These are phyloP conservation scores for Carassius auratus DNA, from an alignment of 2,113 vertebrate species.

Conservation along the genomic window DNA sequence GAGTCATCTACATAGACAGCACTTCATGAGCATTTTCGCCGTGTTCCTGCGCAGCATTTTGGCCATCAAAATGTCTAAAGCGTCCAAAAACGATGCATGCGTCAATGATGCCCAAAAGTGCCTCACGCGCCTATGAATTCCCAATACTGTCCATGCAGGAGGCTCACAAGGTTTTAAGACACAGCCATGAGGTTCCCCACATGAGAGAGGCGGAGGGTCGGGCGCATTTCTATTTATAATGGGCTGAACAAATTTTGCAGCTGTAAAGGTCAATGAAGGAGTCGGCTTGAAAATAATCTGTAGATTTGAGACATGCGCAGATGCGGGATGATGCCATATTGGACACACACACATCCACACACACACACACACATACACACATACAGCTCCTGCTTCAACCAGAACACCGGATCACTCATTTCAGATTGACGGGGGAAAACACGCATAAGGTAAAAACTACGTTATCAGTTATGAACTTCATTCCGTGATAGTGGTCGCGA, in stretches of 20 bases:
- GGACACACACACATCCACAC: constrained; percentile 49
- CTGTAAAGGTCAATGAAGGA: constrained; percentile 81
- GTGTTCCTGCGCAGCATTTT: neutral
- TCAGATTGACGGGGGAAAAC: constrained; percentile 62
- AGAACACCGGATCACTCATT: constrained; percentile 59
- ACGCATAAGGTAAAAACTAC: constrained; percentile 81
- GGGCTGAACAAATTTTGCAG: constrained; percentile 63
- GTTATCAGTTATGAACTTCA: constrained; percentile 47
- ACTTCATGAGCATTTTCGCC: neutral
- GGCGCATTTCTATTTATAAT: constrained; percentile 62
- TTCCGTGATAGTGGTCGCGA: constrained; percentile 17
- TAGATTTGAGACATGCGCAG: constrained; percentile 91
- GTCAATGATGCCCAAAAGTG: constrained; percentile 1
- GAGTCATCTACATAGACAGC: neutral
- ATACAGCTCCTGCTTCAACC: constrained; percentile 53
- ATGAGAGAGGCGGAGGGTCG: constrained; percentile 46
- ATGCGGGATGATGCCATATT: constrained; percentile 91
- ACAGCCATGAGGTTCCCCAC: constrained; percentile 39
- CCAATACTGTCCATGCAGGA: neutral
- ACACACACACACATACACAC: neutral
- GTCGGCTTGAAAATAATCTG: constrained; percentile 79
- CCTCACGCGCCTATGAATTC: neutral
- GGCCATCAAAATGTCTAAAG: neutral
- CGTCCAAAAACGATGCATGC: neutral
- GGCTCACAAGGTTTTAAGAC: constrained; percentile 3